A percentile compares a stretch with the other conserved stretches of the same genome.
These are phyloP conservation scores for Thomomys bottae DNA, from an alignment of 2,113 vertebrate species.

Conservation along the genomic window DNA sequence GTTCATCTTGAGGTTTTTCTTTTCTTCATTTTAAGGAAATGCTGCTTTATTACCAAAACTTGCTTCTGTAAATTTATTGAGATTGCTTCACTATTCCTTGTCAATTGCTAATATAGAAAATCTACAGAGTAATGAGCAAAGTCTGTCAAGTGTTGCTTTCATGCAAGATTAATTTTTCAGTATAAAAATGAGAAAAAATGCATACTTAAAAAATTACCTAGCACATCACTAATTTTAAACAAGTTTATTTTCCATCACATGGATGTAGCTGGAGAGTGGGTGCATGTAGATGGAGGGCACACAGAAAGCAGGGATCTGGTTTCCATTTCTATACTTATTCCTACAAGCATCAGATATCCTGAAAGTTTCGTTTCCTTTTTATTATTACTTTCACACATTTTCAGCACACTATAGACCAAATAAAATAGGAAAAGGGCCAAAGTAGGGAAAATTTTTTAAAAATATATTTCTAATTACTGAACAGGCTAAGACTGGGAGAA, in stretches of 20 bases:
- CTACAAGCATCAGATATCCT: neutral
- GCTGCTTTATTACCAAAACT: neutral
- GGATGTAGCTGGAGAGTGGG: neutral
- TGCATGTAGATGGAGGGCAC: rapidly evolving
- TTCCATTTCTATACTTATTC: neutral
- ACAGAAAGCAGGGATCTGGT: neutral
- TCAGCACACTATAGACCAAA: neutral
- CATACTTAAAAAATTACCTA: neutral
- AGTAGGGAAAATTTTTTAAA: neutral
- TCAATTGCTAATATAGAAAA: neutral
- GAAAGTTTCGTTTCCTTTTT: neutral
- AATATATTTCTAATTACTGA: too few species aligned
- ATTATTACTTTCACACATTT: neutral
- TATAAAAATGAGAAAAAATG: neutral
- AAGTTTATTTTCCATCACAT: neutral
- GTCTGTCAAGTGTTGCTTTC: neutral
- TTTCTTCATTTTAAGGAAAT: neutral
- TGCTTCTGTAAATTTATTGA: neutral
- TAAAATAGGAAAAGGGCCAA: neutral
- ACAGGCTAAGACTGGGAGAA: too few species aligned
- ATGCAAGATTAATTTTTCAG: neutral
- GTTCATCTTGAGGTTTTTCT: neutral
- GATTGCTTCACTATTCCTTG: neutral
- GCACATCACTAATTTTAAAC: neutral
- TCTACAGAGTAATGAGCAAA: neutral